Evolutionary conservation across 2,113 vertebrate genomes (phyloP).

Genomic region (Actenoides lindsayi): DNA sequence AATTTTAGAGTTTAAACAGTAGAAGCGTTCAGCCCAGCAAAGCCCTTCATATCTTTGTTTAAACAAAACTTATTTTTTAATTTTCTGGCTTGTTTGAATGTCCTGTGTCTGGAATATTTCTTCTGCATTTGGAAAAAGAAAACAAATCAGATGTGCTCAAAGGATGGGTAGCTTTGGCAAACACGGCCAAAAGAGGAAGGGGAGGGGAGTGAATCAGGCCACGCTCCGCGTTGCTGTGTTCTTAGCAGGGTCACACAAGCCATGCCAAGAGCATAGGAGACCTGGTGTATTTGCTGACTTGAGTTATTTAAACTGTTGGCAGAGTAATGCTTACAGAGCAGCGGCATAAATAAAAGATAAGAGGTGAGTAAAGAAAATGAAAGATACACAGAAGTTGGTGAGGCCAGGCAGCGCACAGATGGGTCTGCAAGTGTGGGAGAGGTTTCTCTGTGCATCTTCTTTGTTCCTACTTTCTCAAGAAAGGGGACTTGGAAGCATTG

Average conservation of each 20-base stretch:
- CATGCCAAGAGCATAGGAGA: not conserved
- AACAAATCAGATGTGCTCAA: not conserved
- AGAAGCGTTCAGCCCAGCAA: not conserved
- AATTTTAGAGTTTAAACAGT: not conserved
- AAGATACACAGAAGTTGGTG: not conserved
- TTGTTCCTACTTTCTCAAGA: not conserved
- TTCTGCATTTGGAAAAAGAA: not conserved
- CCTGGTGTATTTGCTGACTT: not conserved
- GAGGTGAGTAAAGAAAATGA: not conserved
- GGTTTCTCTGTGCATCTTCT: not conserved
- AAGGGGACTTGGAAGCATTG: not conserved
- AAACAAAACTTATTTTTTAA: not conserved
- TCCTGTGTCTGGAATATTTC: not conserved
- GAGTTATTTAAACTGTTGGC: not conserved
- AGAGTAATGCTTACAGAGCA: not conserved
- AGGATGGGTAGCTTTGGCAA: not conserved
- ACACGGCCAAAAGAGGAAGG: not conserved
- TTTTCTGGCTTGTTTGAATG: not conserved
- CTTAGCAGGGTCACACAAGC: not conserved
- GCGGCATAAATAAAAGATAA: not conserved
- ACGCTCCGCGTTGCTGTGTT: not conserved
- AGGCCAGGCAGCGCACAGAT: not conserved
- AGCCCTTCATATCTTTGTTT: not conserved
- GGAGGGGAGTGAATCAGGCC: not conserved
- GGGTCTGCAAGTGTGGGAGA: not conserved